A percentile compares a stretch with the other conserved stretches of the same genome.
phyloP scores from a whole-genome alignment of 2,888 invertebrate genomes.

The Desoria tigrina region DNA sequence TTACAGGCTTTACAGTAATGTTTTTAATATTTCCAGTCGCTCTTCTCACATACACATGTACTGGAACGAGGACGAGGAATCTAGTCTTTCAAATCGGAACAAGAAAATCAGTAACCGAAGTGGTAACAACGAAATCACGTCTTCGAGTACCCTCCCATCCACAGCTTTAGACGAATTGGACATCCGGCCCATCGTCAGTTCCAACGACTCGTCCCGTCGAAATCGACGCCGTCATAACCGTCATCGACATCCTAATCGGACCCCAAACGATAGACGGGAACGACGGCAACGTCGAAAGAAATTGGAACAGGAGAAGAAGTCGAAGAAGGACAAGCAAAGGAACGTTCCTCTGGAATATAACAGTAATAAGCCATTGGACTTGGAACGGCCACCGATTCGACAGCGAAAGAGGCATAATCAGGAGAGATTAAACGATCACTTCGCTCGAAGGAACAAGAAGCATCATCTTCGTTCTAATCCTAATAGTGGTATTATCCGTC shows the following conservation, averaged over 20 bases:
- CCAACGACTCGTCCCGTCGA: constrained; percentile 42
- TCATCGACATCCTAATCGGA: constrained; percentile 22
- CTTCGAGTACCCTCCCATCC: constrained; percentile 26
- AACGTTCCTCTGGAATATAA: background rate
- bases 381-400: background rate
- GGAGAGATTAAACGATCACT: background rate
- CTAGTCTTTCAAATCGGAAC: constrained; percentile 40
- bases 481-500: constrained; percentile 7
- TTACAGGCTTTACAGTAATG: too few species aligned
- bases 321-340: constrained; percentile 2
- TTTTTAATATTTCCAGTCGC: constrained; percentile 23
- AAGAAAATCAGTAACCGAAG: constrained; percentile 25
- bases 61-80: constrained; percentile 39
- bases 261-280: constrained; percentile 17
- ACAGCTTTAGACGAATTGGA: constrained; percentile 1
- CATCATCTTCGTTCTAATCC: background rate
- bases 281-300: constrained; percentile 35
- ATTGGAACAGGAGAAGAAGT: constrained; percentile 32
- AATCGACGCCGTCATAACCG: constrained; percentile 42
- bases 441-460: constrained; percentile 5
- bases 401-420: background rate
- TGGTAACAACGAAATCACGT: background rate
- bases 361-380: background rate
- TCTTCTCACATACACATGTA: constrained; percentile 31
- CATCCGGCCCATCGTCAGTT: constrained; percentile 14